Percentiles rank a stretch among this genome's conserved stretches.
phyloP scores from a whole-genome alignment of 37 sponge, comb jelly and placozoan genomes.

The Hormiphora californensis region DNA sequence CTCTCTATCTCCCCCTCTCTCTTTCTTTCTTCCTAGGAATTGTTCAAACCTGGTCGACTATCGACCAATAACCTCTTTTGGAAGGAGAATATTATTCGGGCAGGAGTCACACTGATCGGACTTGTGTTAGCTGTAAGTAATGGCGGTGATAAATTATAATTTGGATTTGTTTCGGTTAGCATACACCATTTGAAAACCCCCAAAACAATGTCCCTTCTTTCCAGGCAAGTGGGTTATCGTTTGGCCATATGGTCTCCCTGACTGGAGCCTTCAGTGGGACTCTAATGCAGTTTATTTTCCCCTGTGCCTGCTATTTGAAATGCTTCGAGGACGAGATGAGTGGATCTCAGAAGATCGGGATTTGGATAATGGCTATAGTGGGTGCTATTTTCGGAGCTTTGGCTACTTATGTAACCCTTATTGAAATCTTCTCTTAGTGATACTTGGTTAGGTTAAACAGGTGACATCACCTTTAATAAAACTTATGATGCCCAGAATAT shows the following conservation, averaged over 20 bases:
- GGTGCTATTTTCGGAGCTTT: background rate
- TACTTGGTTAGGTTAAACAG: no score
- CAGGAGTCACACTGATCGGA: background rate
- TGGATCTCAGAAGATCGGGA: background rate
- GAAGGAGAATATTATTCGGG: background rate
- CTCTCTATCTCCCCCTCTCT: no score
- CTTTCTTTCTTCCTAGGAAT: no score
- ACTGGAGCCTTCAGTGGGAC: conserved; percentile 25
- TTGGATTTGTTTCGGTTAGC: background rate
- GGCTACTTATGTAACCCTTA: conserved; percentile 2
- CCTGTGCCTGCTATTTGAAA: background rate
- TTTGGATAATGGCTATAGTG: background rate
- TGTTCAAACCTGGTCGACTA: conserved; percentile 2
- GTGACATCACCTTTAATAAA: no score
- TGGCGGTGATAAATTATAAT: background rate
- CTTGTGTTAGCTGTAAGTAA: background rate
- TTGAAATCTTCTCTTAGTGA: background rate
- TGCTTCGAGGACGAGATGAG: background rate
- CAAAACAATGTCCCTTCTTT: background rate
- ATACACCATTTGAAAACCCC: background rate
- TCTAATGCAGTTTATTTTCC: conserved; percentile 14
- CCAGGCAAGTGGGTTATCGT: conserved; percentile 5
- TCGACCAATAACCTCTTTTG: conserved; percentile 2
- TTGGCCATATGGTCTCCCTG: conserved; percentile 22
- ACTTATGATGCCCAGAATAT: no score